These are phyloP conservation scores for Agelas oroides DNA, from an alignment of 37 sponge, comb jelly and placozoan genomes.

Conservation along the genomic window DNA sequence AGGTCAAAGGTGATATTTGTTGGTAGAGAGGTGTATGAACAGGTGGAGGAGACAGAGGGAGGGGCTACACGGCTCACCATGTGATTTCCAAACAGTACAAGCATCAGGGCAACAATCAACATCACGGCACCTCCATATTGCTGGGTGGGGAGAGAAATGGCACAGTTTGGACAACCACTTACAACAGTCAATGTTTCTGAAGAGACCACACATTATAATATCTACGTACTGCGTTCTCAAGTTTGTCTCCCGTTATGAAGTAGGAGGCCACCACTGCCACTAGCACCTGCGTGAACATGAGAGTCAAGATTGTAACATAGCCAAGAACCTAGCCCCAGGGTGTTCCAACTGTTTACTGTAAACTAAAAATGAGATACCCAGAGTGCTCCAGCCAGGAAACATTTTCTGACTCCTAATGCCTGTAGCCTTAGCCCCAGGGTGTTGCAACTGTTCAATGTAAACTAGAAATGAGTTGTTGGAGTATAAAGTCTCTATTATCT, in stretches of 20 bases:
- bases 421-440: too few relatives aligned
- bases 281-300: conserved; percentile 27
- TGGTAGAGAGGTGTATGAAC: too few relatives aligned
- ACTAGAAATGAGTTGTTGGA: too few relatives aligned
- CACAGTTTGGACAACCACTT: not conserved
- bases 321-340: too few relatives aligned
- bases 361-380: too few relatives aligned
- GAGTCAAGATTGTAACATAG: not conserved
- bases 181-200: not conserved
- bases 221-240: not conserved
- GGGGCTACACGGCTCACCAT: conserved; percentile 26
- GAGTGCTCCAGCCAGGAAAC: too few relatives aligned
- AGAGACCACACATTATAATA: not conserved
- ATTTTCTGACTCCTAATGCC: too few relatives aligned
- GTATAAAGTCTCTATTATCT: too few relatives aligned
- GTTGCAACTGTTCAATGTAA: too few relatives aligned
- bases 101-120: conserved; percentile 70
- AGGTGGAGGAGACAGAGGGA: too few relatives aligned
- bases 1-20: too few relatives aligned
- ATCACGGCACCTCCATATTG: conserved; percentile 83
- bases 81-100: conserved; percentile 75
- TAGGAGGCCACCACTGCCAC: conserved; percentile 14
- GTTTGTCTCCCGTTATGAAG: conserved; percentile 28
- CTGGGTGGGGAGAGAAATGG: conserved; percentile 14
- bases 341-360: too few relatives aligned